Evolutionary conservation across 2,113 vertebrate species (phyloP).

Genomic region (Clarias macrocephalus): DNA sequence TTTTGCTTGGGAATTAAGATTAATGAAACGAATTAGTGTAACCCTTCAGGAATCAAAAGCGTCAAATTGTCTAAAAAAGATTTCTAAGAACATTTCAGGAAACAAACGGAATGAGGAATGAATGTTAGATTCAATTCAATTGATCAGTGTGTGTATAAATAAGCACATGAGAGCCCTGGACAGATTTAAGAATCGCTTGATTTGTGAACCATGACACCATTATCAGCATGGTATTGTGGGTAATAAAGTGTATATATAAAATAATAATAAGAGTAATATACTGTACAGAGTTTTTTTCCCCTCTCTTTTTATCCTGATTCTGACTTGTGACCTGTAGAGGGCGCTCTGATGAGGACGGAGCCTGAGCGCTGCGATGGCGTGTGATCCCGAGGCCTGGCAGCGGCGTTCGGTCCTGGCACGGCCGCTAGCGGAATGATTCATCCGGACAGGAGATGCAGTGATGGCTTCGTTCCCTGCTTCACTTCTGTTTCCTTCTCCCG

Average conservation of each 20-base stretch:
- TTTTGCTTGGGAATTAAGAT: too few species aligned
- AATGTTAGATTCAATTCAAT: not conserved
- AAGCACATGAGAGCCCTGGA: too few species aligned
- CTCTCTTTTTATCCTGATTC: not conserved
- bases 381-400: constrained; percentile 68
- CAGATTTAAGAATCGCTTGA: not conserved
- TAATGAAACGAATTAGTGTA: too few species aligned
- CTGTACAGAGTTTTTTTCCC: not conserved
- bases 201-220: not conserved
- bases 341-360: not conserved
- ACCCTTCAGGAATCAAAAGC: too few species aligned
- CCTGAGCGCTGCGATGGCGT: constrained; percentile 65
- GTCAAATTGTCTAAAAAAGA: too few species aligned
- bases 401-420: constrained; percentile 59
- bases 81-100: too few species aligned
- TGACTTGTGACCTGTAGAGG: constrained; percentile 3
- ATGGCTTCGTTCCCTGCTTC: constrained; percentile 45
- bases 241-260: not conserved
- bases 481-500: constrained; percentile 52
- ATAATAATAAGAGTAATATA: not conserved
- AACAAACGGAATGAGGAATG: not conserved
- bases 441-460: constrained; percentile 57
- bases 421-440: constrained; percentile 68
- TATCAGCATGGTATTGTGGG: not conserved
- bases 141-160: not conserved